Conservation (phyloP, 2,797 vertebrate species). For the Peromyscus nudipes region DNA sequence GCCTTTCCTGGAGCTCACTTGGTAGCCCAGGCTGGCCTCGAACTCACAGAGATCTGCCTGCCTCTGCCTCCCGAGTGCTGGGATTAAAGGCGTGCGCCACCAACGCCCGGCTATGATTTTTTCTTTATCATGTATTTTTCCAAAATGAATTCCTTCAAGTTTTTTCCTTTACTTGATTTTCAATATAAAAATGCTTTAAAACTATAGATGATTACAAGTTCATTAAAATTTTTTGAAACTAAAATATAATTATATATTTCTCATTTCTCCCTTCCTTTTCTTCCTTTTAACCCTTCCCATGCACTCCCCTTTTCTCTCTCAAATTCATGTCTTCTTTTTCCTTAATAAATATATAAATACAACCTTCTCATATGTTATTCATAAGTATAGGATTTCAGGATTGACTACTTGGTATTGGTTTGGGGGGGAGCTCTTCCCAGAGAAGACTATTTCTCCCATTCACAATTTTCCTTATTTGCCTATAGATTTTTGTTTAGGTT, state of each 20-base stretch:
- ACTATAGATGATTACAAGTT: background rate
- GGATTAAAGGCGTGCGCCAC: too few species aligned
- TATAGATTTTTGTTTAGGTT: background rate
- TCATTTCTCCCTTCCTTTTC: background rate
- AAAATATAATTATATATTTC: background rate
- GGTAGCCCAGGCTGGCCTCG: too few species aligned
- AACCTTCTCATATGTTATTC: background rate
- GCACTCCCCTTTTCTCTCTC: background rate
- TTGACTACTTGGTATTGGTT: background rate
- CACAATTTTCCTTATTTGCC: background rate
- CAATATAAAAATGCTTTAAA: conserved; percentile 56
- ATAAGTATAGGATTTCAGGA: background rate
- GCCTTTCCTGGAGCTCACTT: too few species aligned
- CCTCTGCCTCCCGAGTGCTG: too few species aligned
- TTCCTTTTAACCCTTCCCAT: background rate
- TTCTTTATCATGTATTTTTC: conserved; percentile 63
- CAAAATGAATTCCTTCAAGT: conserved; percentile 21
- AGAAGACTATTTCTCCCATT: background rate
- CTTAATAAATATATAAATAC: background rate
- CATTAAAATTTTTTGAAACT: background rate
- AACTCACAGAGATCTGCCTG: too few species aligned
- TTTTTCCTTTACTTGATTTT: conserved; percentile 55
- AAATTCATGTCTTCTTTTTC: background rate
- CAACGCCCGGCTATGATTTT: conserved; percentile 16
- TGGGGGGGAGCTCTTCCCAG: background rate